Base-by-base conservation (phyloP, 2,888 invertebrate species). In the Arrhopalites spinosus region DNA sequence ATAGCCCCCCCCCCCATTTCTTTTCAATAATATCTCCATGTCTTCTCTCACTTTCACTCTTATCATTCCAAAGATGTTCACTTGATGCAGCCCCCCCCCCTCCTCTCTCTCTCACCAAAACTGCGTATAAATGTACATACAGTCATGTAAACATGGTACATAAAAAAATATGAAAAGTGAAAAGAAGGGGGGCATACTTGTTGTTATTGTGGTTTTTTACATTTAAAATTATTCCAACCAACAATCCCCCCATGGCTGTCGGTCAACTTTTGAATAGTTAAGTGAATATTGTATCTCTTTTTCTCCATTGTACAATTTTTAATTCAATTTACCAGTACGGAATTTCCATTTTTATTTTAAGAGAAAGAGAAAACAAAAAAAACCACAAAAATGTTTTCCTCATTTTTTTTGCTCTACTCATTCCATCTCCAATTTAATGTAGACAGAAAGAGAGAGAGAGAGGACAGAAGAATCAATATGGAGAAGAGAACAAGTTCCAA, bases 1-100 rank as follows among this genome's bases (percentile, higher is more conserved):
- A 23, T n/a, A 30, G 25, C 50, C 36, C 61, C n/a, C 53, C 20
- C 30, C 25, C 36, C 53, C 53, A 71, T 71, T n/a, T 36, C 36
- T 36, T 36, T 36, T 36, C 36, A 36, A 36, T 36, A 36, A 36
- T 36, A 36, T 11, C 11, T 36, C 56, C 59, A 56, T 64, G 36
- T 15, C 15, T 64, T 13, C 53, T 53, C n/a, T n/a, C n/a, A n/a
- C n/a, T n/a, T n/a, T n/a, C n/a, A n/a, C n/a, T n/a, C n/a, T n/a
- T n/a, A n/a, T n/a, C n/a, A n/a, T n/a, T n/a, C n/a, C n/a, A n/a
- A n/a, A n/a, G n/a, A n/a, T n/a, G n/a, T n/a, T n/a, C n/a, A n/a
- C n/a, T n/a, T n/a, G n/a, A n/a, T n/a, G n/a, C n/a, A n/a, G n/a
- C n/a, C n/a, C n/a, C n/a, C n/a, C n/a, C n/a, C n/a, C n/a, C n/a